Percentiles rank a stretch among this genome's conserved stretches.
phyloP scores from a whole-genome alignment of 2,888 invertebrate species.

The Ptilodon capucinus region DNA sequence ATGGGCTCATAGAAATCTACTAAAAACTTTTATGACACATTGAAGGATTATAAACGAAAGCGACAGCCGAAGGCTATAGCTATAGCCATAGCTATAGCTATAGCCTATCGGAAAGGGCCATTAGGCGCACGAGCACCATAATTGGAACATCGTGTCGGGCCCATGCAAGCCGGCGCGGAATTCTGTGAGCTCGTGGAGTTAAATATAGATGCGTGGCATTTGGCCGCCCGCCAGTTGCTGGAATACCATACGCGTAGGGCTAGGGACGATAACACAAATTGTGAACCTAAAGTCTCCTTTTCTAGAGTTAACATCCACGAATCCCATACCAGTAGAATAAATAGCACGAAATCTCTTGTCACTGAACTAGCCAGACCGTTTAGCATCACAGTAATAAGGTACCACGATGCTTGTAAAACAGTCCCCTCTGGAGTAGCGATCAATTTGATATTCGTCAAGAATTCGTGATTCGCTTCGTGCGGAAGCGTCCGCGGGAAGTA shows the following conservation, averaged over 20 bases:
- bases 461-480: too few species aligned
- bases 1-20: background rate
- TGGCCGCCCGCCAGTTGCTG: conserved; percentile 34
- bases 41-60: background rate
- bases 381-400: background rate
- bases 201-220: conserved; percentile 26
- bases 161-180: background rate
- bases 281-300: background rate
- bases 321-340: background rate
- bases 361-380: background rate
- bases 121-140: background rate
- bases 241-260: conserved; percentile 32
- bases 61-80: background rate
- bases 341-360: background rate
- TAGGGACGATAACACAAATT: background rate
- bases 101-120: background rate
- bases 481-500: background rate
- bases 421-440: background rate
- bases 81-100: background rate
- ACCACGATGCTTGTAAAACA: background rate
- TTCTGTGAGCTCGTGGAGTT: conserved; percentile 4
- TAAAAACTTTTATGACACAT: background rate
- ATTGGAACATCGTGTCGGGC: background rate
- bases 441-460: too few species aligned
- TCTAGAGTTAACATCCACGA: background rate